phyloP scores from a whole-genome alignment of 1,140 invertebrate species.

The Dendrolimus punctatus region DNA sequence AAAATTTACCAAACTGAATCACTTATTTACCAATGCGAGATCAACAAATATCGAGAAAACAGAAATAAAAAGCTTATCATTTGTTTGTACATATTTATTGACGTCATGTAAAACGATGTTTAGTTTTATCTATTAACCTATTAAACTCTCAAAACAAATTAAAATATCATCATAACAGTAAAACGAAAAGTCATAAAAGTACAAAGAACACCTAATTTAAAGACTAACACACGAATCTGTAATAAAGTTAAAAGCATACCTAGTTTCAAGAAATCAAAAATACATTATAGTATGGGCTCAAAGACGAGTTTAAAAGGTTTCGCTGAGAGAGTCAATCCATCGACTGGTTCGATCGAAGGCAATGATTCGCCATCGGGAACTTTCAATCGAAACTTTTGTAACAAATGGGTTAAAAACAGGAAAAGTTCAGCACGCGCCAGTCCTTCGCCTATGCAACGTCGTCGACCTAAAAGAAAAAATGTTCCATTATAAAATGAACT shows the following conservation, averaged over 20 bases:
- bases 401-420: conserved; percentile 81
- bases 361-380: conserved; percentile 74
- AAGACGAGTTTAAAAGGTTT: conserved; percentile 71
- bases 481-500: too few relatives aligned
- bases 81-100: too few relatives aligned
- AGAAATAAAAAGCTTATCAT: too few relatives aligned
- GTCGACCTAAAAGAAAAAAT: conserved; percentile 75
- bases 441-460: conserved; percentile 89
- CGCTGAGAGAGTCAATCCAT: conserved; percentile 80
- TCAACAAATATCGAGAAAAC: too few relatives aligned
- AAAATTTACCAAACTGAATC: too few relatives aligned
- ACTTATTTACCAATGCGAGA: too few relatives aligned
- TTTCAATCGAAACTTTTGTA: conserved; percentile 84
- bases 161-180: too few relatives aligned
- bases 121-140: too few relatives aligned
- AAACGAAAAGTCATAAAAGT: too few relatives aligned
- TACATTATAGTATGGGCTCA: conserved; percentile 24
- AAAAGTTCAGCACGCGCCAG: conserved; percentile 89
- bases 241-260: neutral
- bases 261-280: neutral
- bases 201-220: neutral
- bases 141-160: too few relatives aligned
- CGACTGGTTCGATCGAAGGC: conserved; percentile 75
- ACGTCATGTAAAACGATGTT: too few relatives aligned
- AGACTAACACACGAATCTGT: neutral